These are phyloP conservation scores for Valencia hispanica DNA, from an alignment of 2,797 vertebrate species.

Conservation along the genomic window DNA sequence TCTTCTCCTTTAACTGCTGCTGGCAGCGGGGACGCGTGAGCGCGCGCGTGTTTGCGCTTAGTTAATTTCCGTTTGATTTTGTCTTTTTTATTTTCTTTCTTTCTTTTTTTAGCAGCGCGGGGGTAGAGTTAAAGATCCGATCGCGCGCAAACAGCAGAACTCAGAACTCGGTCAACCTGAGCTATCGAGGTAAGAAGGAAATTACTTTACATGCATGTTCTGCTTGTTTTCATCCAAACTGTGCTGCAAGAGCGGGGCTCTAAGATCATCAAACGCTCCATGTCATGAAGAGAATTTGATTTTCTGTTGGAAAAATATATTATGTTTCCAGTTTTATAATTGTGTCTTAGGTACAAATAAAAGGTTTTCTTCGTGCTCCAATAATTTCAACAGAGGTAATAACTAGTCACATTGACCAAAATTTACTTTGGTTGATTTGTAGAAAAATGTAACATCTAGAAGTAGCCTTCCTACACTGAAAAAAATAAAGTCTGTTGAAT, in stretches of 20 bases:
- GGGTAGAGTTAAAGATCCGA: not conserved
- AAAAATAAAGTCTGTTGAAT: no score
- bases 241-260: not conserved
- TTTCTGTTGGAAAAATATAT: not conserved
- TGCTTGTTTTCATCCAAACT: not conserved
- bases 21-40: no score
- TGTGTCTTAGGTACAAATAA: not conserved
- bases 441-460: no score
- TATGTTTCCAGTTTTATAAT: not conserved
- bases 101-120: not conserved
- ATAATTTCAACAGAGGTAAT: not conserved
- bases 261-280: not conserved
- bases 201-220: not conserved
- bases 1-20: not conserved
- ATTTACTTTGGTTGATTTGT: no score
- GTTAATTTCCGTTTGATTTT: not conserved
- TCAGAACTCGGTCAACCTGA: not conserved
- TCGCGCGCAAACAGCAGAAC: not conserved
- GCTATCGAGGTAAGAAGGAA: not conserved
- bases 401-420: not conserved
- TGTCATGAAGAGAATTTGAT: not conserved
- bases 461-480: no score
- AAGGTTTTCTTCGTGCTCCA: not conserved
- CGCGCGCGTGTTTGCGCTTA: not conserved
- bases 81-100: no score